Conservation (phyloP, 2,113 vertebrate genomes). For the Pangasianodon hypophthalmus region DNA sequence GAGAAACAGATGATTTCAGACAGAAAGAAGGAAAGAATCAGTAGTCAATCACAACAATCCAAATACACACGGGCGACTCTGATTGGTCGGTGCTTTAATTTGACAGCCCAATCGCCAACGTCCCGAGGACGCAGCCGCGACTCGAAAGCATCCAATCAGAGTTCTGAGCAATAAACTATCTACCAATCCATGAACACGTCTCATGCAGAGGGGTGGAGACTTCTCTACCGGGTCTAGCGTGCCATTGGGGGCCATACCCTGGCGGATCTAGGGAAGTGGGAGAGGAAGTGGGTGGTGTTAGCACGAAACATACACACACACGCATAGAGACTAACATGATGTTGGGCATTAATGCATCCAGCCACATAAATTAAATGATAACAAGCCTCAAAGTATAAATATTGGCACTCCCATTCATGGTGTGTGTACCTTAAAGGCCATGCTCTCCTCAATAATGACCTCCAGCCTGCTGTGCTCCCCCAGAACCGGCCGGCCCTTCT, state of each 20-base stretch:
- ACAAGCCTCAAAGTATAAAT: not conserved
- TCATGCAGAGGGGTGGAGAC: slow-evolving; percentile 48
- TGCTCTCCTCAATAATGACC: slow-evolving; percentile 89
- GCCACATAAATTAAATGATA: not conserved
- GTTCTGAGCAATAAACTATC: slow-evolving; percentile 7
- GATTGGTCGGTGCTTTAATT: slow-evolving; percentile 37
- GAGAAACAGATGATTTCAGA: not conserved
- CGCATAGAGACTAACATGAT: not conserved
- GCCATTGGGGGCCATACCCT: slow-evolving; percentile 69
- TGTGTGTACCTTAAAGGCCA: slow-evolving; percentile 82
- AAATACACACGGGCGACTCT: slow-evolving; percentile 19
- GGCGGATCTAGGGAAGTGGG: slow-evolving; percentile 60
- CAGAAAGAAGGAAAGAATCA: slow-evolving; percentile 1
- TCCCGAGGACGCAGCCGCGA: not conserved
- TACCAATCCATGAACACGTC: slow-evolving; percentile 50
- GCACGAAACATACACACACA: not conserved
- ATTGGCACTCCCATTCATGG: no score
- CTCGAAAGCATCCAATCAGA: slow-evolving; percentile 39
- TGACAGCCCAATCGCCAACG: not conserved
- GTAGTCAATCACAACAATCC: not conserved
- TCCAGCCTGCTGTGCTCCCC: slow-evolving; percentile 85
- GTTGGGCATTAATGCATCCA: not conserved
- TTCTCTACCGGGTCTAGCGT: slow-evolving; percentile 72
- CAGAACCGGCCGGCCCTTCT: slow-evolving; percentile 88
- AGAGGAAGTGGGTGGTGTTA: slow-evolving; percentile 47